Percentiles rank a stretch among this genome's conserved stretches.
phyloP scores from a whole-genome alignment of 1,140 invertebrate genomes.

The Solen grandis region DNA sequence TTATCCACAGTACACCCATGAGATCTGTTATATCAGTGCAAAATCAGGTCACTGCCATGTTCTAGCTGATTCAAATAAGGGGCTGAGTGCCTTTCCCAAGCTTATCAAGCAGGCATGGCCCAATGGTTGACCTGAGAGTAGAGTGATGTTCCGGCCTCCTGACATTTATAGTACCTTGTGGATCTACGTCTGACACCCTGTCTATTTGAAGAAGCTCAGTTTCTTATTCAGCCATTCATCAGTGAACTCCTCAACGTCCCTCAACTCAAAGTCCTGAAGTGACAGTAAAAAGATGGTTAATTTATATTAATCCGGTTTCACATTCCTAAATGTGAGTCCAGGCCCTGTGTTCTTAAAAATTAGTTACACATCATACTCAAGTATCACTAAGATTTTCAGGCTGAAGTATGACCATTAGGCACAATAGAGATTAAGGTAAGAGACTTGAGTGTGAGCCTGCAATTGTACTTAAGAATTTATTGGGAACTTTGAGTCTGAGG shows the following conservation, averaged over 20 bases:
- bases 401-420: neutral
- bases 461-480: too few species aligned
- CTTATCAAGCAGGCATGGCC: too few species aligned
- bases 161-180: too few species aligned
- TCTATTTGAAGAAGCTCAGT: slow-evolving; percentile 80
- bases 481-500: too few species aligned
- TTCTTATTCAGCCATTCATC: slow-evolving; percentile 93
- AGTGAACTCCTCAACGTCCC: slow-evolving; percentile 93
- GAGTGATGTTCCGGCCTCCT: too few species aligned
- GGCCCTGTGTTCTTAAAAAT: neutral
- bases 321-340: neutral
- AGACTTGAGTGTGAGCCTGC: neutral
- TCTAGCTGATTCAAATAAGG: too few species aligned
- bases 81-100: too few species aligned
- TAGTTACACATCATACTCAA: slow-evolving; percentile 2
- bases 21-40: too few species aligned
- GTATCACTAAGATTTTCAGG: neutral
- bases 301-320: neutral
- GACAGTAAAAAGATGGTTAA: slow-evolving; percentile 14
- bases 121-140: too few species aligned
- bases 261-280: slow-evolving; percentile 85
- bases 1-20: too few species aligned
- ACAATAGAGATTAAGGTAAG: neutral
- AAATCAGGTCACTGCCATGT: too few species aligned
- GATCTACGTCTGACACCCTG: too few species aligned